Conservation (phyloP, 2,113 vertebrate species). For the Sinocyclocheilus rhinocerous region DNA sequence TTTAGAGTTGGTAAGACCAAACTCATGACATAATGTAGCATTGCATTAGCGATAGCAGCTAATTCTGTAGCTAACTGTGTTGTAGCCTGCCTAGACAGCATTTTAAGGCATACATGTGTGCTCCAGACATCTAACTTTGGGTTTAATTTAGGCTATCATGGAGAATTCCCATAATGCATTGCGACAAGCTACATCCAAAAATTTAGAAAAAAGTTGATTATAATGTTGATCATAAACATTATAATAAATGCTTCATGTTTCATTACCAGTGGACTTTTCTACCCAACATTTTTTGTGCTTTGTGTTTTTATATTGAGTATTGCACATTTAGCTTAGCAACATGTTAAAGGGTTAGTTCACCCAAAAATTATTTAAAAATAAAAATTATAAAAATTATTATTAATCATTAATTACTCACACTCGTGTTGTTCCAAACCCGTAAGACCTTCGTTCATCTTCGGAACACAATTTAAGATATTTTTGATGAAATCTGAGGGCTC, state of each 20-base stretch:
- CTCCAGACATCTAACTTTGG: not conserved
- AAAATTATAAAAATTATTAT: too few species aligned
- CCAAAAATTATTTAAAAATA: too few species aligned
- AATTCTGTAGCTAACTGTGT: not conserved
- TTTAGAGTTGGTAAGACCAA: slow-evolving; percentile 70
- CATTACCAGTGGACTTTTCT: not conserved
- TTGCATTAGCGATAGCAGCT: not conserved
- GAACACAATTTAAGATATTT: too few species aligned
- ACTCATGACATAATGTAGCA: not conserved
- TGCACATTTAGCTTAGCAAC: not conserved
- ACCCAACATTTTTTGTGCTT: not conserved
- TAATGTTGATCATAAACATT: not conserved
- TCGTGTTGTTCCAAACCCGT: too few species aligned
- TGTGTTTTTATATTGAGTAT: not conserved
- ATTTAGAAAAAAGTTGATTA: not conserved
- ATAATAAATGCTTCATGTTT: not conserved
- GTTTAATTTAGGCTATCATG: not conserved
- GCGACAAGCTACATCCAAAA: not conserved
- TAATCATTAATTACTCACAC: too few species aligned
- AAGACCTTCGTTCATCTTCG: too few species aligned
- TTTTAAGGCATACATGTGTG: not conserved
- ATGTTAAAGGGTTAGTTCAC: too few species aligned
- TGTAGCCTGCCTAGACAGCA: not conserved
- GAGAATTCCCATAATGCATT: not conserved
- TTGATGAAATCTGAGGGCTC: too few species aligned